Evolutionary conservation across 2,797 vertebrate species (phyloP), one percentile per base, ranked within the genome.

Genomic region (Rallus crepitans): DNA sequence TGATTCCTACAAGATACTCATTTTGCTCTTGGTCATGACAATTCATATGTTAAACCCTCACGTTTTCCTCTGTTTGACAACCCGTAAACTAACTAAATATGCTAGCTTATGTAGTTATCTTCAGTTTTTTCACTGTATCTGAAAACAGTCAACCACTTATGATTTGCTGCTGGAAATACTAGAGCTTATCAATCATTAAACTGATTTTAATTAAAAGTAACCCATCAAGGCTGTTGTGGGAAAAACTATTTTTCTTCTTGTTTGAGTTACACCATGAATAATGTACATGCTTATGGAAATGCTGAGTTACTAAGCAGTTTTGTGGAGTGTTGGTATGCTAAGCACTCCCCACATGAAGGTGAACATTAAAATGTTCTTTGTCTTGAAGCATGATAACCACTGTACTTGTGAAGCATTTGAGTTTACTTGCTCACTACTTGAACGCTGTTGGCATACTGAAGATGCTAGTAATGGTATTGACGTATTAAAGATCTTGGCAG

Each of bases 101-200:
- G 87, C 96, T 87, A 80, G 94, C 82, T 84, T 93, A 87, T 87
- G 95, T 87, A 90, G 91, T 96, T 91, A 83, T 70, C 55, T 77
- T 90, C 86, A 55, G 21, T 96, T 96, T 93, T 93, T 94, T 93
- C 89, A 91, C 76, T 97, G 87, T 97, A 93, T 97, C 87, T 94
- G 97, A 87, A 97, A 98, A 95, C 87, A 81, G 90, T 93, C 80
- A 87, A 96, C 90, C 83, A 96, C 86, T 93, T 97, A 89, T 52
- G 70, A 96, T 96, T 97, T 97, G 92, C 95, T 97, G 87, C 96
- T 97, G 94, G 94, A 97, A 82, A 91, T 96, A 95, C 80, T 95
- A 96, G 72, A 97, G 61, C 87, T 97, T 96, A 94, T 80, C 75
- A 96, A 97, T 97, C 95, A 97, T 97, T 98, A 98, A 98, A 97